These are phyloP conservation scores for Spinus olivaceus DNA, from an alignment of 2,797 vertebrate genomes.

Conservation along the genomic window DNA sequence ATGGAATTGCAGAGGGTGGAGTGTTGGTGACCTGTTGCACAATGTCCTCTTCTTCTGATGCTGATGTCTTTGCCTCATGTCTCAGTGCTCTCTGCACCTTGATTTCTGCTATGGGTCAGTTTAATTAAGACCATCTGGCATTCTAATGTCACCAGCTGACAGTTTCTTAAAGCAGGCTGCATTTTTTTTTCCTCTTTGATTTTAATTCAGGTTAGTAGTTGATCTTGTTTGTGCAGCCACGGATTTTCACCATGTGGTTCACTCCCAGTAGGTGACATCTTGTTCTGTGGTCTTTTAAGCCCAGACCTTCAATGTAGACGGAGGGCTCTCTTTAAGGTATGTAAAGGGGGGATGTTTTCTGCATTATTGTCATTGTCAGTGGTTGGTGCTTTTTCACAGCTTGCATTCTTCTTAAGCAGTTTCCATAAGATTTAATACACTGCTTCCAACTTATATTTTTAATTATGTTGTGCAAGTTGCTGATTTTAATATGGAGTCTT, in stretches of 20 bases:
- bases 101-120: rapidly evolving
- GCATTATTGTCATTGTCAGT: background rate
- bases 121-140: background rate
- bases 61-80: rapidly evolving
- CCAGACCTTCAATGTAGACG: background rate
- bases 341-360: background rate
- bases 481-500: background rate
- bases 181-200: background rate
- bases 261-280: background rate
- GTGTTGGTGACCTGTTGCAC: background rate
- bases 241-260: background rate
- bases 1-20: background rate
- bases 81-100: background rate
- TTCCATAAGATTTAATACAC: background rate
- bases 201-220: background rate
- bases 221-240: background rate
- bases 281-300: background rate
- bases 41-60: background rate
- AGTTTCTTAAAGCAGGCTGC: background rate
- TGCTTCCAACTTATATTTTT: background rate
- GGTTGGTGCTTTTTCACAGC: background rate
- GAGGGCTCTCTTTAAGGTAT: background rate
- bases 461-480: background rate
- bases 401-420: background rate
- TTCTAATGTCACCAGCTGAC: background rate